phyloP scores from a whole-genome alignment of 2,888 invertebrate genomes.

The Petrophora chlorosata region DNA sequence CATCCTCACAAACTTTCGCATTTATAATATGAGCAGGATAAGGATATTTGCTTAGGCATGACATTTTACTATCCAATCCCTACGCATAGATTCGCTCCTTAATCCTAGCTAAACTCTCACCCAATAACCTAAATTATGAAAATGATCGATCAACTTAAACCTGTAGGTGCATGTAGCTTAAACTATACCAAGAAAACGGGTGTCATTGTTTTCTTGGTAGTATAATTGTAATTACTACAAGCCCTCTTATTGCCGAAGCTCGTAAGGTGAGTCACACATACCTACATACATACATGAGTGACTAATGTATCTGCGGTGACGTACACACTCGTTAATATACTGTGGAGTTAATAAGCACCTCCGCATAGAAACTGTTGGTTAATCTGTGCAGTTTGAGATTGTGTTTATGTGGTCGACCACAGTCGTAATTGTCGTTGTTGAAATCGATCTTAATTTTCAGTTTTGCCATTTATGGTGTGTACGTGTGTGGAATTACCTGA shows the following conservation, averaged over 20 bases:
- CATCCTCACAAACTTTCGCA: too few species aligned
- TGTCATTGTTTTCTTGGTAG: constrained; percentile 67
- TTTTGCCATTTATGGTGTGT: constrained; percentile 7
- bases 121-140: too few species aligned
- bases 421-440: constrained; percentile 29
- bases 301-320: constrained; percentile 47
- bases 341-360: constrained; percentile 22
- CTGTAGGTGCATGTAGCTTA: constrained; percentile 28
- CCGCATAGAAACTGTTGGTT: constrained; percentile 13
- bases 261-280: constrained; percentile 56
- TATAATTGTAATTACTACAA: constrained; percentile 53
- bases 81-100: too few species aligned
- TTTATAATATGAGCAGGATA: too few species aligned
- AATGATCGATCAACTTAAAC: too few species aligned
- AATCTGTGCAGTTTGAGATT: constrained; percentile 15
- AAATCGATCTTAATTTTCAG: constrained; percentile 20
- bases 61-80: too few species aligned
- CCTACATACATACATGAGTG: constrained; percentile 43
- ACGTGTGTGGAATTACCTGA: too few species aligned
- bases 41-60: too few species aligned
- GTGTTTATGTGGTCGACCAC: constrained; percentile 34
- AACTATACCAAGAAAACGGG: constrained; percentile 49
- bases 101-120: too few species aligned
- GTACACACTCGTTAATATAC: constrained; percentile 12
- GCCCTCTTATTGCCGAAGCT: constrained; percentile 16